Evolutionary conservation across 2,113 vertebrate genomes (phyloP), one percentile per base, ranked within the genome.

Genomic region (Nycticryphes semicollaris): DNA sequence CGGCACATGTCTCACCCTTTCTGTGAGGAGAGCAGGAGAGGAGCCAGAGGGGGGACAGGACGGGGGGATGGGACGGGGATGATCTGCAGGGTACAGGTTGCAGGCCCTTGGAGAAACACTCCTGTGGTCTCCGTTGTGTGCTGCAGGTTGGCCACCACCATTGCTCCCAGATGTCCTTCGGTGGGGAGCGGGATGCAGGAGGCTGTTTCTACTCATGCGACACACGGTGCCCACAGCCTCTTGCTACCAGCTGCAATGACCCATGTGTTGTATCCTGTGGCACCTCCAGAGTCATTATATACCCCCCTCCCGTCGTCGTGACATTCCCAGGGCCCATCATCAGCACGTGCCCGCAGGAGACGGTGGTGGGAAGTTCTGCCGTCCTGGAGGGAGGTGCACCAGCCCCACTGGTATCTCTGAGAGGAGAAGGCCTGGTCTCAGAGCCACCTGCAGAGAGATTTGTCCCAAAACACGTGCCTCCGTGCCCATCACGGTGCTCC

Each of bases 401-500:
- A 48, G 20, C 54, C 54, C 39, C 54, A 0, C 23, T 23, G 76
- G 41, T 48, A 0, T 37, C 88, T 37, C 9, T 10, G 10, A 22
- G 50, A 14, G 79, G 19, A 2, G 56, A 21, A 19, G 12, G 47
- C 15, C 60, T 12, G 1, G 2, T 1, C 48, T 48, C 91, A 5
- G 48, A 77, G 68, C 63, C 53, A 13, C 14, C 13, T 2, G 33
- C 33, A 5, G 54, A 64, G 50, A 41, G 9, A 4, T 53, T 53
- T 2, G 0, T 1, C n/a, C 72, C 60, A 0, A 77, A 19, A 3
- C 0, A 9, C 0, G 0, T 2, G 1, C 16, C 90, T 7, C 74
- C 4, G 15, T 0, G 4, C 0, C 4, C 63, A 5, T 31, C 51
- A 3, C 68, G 76, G 3, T 86, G 81, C 93, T 89, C 93, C 27